A percentile compares a stretch with the other conserved stretches of the same genome.
Evolutionary conservation across 2,797 vertebrate species (phyloP).

Genomic region (Todus mexicanus): DNA sequence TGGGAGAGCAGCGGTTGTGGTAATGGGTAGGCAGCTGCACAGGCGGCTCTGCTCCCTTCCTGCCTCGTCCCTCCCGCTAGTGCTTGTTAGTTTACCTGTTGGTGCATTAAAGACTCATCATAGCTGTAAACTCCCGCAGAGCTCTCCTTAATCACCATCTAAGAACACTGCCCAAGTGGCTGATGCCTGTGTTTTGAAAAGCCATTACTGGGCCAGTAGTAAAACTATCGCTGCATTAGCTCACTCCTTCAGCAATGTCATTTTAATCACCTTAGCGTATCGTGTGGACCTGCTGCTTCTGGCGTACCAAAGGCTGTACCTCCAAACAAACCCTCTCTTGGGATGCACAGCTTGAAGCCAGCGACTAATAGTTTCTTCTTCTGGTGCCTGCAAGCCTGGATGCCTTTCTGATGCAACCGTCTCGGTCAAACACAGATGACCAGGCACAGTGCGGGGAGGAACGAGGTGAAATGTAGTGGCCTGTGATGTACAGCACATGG

Average conservation of each 20-base stretch:
- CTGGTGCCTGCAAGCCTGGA: neutral
- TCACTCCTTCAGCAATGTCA: neutral
- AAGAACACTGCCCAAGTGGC: neutral
- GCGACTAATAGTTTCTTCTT: neutral
- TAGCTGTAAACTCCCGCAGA: neutral
- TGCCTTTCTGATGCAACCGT: fast-evolving
- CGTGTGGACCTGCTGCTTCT: neutral
- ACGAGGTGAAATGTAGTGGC: neutral
- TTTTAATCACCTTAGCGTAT: constrained; percentile 19
- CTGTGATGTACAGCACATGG: neutral
- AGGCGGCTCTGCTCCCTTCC: neutral
- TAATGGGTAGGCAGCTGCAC: neutral
- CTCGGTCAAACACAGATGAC: neutral
- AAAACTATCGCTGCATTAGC: neutral
- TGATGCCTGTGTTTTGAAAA: constrained; percentile 11
- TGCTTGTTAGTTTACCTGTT: neutral
- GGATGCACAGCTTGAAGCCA: neutral
- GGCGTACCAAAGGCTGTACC: neutral
- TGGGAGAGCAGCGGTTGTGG: neutral
- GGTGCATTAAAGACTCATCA: constrained; percentile 27
- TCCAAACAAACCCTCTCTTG: neutral
- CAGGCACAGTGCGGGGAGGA: neutral
- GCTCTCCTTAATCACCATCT: constrained; percentile 15
- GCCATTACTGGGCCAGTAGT: neutral
- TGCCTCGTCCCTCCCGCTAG: neutral